Percentiles rank a stretch among this genome's conserved stretches.
Conservation (phyloP, 2,888 invertebrate genomes). For the Pristionchus fissidentatus region DNA sequence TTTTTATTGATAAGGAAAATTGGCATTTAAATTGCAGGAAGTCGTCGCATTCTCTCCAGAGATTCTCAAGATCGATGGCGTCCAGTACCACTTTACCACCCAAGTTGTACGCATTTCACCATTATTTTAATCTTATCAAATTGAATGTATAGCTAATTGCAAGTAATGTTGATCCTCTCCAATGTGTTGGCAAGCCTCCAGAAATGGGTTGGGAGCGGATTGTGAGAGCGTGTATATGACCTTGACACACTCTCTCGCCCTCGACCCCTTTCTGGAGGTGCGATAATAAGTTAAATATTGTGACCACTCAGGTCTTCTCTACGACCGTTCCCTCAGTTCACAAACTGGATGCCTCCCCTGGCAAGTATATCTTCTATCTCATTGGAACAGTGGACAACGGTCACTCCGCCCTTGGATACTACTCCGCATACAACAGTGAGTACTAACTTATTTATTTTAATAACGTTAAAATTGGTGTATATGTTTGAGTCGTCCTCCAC, state of each 20-base stretch:
- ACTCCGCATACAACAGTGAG: conserved; percentile 45
- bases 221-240: neutral
- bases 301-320: conserved; percentile 31
- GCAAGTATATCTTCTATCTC: conserved; percentile 45
- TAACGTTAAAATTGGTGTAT: no score
- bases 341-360: neutral
- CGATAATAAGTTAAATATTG: no score
- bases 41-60: conserved; percentile 31
- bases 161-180: no score
- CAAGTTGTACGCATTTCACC: neutral
- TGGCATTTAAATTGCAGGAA: neutral
- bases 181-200: no score
- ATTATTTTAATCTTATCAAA: neutral
- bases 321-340: neutral
- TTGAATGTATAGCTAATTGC: no score
- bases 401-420: conserved; percentile 41
- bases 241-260: no score
- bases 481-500: no score
- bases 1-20: neutral
- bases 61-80: conserved; percentile 35
- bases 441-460: neutral
- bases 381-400: neutral
- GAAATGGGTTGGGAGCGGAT: neutral
- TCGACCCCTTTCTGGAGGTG: no score
- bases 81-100: conserved; percentile 33